phyloP scores from a whole-genome alignment of 1,140 invertebrate genomes.

The Diorhabda elongata region DNA sequence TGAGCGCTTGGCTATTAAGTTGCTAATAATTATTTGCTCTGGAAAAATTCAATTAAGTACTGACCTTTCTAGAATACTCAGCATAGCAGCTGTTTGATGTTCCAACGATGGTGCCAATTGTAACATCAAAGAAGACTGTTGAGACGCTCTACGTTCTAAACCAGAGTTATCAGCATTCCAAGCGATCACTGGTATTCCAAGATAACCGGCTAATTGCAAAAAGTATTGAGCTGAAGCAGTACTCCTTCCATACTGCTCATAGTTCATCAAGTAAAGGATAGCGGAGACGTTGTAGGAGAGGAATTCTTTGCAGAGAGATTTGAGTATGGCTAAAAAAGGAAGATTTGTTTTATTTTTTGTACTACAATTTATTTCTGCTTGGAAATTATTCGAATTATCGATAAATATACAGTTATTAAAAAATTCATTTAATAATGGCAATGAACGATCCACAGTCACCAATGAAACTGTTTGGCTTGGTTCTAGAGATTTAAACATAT shows the following conservation, averaged over 20 bases:
- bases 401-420: no score
- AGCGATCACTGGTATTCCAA: constrained; percentile 83
- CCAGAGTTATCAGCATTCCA: constrained; percentile 91
- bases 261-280: constrained; percentile 91
- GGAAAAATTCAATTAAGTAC: not conserved
- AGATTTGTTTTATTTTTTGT: not conserved
- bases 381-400: no score
- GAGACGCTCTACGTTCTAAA: constrained; percentile 67
- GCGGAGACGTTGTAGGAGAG: constrained; percentile 83
- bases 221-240: constrained; percentile 92
- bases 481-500: no score
- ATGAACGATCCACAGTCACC: no score
- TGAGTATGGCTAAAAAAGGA: constrained; percentile 69
- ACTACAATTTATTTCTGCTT: no score
- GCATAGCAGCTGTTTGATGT: constrained; percentile 90
- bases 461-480: no score
- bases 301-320: constrained; percentile 84
- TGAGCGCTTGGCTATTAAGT: no score
- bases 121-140: constrained; percentile 78
- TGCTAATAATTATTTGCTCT: no score
- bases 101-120: constrained; percentile 90
- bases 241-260: constrained; percentile 80
- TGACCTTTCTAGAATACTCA: constrained; percentile 74
- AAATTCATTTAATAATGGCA: no score
- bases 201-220: constrained; percentile 70